These are phyloP conservation scores for Mungos mungo DNA, from an alignment of 2,113 vertebrate species.

Conservation along the genomic window DNA sequence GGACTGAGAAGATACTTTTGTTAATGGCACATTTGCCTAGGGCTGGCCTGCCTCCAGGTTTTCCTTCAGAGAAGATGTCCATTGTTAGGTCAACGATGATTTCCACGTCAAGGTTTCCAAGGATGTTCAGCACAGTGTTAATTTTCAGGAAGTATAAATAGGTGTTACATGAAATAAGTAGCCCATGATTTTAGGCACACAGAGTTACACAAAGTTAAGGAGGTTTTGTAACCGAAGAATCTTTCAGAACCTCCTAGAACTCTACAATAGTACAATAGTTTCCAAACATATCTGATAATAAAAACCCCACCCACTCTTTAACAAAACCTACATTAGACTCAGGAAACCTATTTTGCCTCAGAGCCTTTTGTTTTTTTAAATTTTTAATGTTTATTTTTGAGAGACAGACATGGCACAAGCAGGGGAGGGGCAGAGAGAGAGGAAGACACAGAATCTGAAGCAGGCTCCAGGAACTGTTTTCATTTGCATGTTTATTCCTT, in stretches of 20 bases:
- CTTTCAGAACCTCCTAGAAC: not conserved
- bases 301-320: not conserved
- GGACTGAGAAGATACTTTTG: not conserved
- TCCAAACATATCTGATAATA: not conserved
- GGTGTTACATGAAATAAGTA: not conserved
- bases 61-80: not conserved
- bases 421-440: too few relatives aligned
- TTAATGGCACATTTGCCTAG: not conserved
- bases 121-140: not conserved
- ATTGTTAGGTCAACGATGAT: not conserved
- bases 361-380: not conserved
- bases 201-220: not conserved
- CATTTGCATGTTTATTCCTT: not conserved
- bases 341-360: not conserved
- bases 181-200: not conserved
- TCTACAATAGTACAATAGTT: not conserved
- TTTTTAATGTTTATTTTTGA: too few relatives aligned
- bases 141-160: not conserved
- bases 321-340: not conserved
- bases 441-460: too few relatives aligned
- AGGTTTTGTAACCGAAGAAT: not conserved
- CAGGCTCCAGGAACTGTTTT: not conserved
- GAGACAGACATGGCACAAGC: too few relatives aligned
- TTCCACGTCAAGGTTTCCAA: not conserved
- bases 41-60: not conserved